phyloP scores from a whole-genome alignment of 2,888 invertebrate genomes.

The Chalcis sispes region DNA sequence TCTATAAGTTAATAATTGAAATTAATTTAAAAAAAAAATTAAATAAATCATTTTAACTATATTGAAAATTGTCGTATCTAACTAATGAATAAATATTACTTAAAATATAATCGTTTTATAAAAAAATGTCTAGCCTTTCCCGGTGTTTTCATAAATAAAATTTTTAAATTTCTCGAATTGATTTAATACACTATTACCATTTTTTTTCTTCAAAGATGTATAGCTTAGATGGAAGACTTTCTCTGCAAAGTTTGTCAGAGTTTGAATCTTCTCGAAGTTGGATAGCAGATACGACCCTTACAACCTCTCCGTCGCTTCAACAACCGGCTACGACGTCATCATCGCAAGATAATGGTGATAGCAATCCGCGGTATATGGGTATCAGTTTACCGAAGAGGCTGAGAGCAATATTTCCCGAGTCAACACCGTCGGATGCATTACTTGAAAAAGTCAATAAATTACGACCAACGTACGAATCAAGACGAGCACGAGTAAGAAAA shows the following conservation, averaged over 20 bases:
- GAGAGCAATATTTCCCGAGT: constrained; percentile 80
- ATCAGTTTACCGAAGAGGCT: constrained; percentile 85
- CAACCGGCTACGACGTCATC: constrained; percentile 58
- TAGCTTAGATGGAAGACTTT: constrained; percentile 71
- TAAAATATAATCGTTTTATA: too few relatives aligned
- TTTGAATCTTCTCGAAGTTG: constrained; percentile 72
- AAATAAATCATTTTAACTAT: too few relatives aligned
- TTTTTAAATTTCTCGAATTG: neutral
- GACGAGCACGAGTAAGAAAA: constrained; percentile 25
- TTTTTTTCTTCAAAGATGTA: constrained; percentile 67
- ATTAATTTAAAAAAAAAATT: too few relatives aligned
- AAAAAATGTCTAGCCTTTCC: neutral
- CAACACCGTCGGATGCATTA: constrained; percentile 51
- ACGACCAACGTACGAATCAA: constrained; percentile 20
- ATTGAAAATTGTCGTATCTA: too few relatives aligned
- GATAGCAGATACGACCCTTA: constrained; percentile 67
- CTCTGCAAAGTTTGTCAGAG: constrained; percentile 72
- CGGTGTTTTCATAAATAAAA: neutral
- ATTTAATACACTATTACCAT: too few relatives aligned
- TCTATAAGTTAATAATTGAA: constrained; percentile 11
- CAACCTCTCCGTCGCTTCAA: constrained; percentile 63
- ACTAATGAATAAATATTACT: too few relatives aligned
- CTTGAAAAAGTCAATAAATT: constrained; percentile 55
- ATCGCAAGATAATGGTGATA: constrained; percentile 75
- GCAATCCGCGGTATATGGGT: constrained; percentile 83